These are phyloP conservation scores for Neuroterus valhalla DNA, from an alignment of 1,140 invertebrate genomes.

Conservation along the genomic window DNA sequence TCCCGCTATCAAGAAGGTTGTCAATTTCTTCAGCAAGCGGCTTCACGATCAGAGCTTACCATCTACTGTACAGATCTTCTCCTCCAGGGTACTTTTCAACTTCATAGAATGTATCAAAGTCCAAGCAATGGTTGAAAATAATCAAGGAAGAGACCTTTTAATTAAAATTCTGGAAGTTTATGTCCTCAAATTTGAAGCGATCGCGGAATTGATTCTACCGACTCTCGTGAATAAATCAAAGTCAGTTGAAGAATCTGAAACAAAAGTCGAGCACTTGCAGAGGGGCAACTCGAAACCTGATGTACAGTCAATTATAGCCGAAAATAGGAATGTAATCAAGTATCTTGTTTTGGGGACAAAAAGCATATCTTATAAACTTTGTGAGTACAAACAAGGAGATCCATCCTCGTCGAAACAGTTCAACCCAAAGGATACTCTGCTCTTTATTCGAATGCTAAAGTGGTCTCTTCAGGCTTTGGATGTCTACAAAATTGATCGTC, in stretches of 20 bases:
- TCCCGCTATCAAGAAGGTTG: conserved; percentile 89
- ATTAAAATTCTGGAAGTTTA: conserved; percentile 96
- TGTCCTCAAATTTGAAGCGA: conserved; percentile 96
- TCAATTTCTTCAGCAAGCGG: conserved; percentile 96
- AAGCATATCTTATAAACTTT: conserved; percentile 95
- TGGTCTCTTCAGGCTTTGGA: conserved; percentile 95
- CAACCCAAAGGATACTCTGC: conserved; percentile 90
- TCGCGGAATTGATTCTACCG: conserved; percentile 94
- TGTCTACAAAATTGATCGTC: conserved; percentile 86
- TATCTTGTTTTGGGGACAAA: conserved; percentile 97
- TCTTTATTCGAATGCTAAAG: conserved; percentile 94
- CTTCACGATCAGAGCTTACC: conserved; percentile 96
- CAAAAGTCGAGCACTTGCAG: conserved; percentile 53
- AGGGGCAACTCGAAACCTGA: conserved; percentile 76
- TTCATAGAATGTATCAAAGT: conserved; percentile 94
- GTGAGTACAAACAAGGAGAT: conserved; percentile 84
- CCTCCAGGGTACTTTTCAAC: conserved; percentile 94
- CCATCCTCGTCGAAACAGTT: conserved; percentile 81
- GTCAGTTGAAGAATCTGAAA: conserved; percentile 45
- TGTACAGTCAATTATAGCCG: conserved; percentile 88
- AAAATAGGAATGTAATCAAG: conserved; percentile 95
- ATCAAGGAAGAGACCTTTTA: conserved; percentile 88
- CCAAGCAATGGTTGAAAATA: conserved; percentile 87
- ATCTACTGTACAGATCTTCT: conserved; percentile 96
- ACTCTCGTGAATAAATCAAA: conserved; percentile 84